Base-by-base conservation (phyloP, 1,140 invertebrate genomes). In the Conopomorpha cramerella region DNA sequence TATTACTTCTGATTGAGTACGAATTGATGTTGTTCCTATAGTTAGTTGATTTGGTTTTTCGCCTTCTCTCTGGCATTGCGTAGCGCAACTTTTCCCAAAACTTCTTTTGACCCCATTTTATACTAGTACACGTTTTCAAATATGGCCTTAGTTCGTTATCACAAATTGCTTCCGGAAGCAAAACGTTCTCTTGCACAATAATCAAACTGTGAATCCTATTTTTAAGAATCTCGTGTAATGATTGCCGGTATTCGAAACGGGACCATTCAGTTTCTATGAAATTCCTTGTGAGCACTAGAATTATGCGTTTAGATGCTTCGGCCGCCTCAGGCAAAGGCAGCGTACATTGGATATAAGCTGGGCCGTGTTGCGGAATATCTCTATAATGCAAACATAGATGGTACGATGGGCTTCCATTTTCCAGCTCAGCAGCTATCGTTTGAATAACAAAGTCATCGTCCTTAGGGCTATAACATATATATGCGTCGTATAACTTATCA, bases 31-130 rank as follows among this genome's bases (percentile, higher is more conserved):
- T 89, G 18, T 85, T 81, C 43, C 86, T 80, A 60, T 86, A 88
- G 38, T 86, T 77, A 36, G 61, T 46, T 6, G 68, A 46, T 46
- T 68, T 74, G 19, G 55, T 47, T 47, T 62, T 71, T 39, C 50
- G 57, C 41, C 54, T 63, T 25, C 47, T 77, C 48, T 83, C 82
- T 18, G 93, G 93, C 84, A 97, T 88, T 35, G 90, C 89, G 72
- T 91, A 96, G 33, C 88, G 82, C 30, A 96, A 77, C 56, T 91
- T 89, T 58, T 95, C 91, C 92, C 93, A 95, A 76, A 96, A 96
- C 57, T 90, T 84, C 46, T 89, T 91, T 59, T 95, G 92, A 41
- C 89, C 90, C 89, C 91, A 95, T 45, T 86, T 82, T 28, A 96
- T 79, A 37, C 89, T 82, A 8, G 86, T 84, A 53, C 86, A 85